These are phyloP conservation scores for Melieria picta DNA, from an alignment of 2,888 invertebrate species.

Conservation along the genomic window DNA sequence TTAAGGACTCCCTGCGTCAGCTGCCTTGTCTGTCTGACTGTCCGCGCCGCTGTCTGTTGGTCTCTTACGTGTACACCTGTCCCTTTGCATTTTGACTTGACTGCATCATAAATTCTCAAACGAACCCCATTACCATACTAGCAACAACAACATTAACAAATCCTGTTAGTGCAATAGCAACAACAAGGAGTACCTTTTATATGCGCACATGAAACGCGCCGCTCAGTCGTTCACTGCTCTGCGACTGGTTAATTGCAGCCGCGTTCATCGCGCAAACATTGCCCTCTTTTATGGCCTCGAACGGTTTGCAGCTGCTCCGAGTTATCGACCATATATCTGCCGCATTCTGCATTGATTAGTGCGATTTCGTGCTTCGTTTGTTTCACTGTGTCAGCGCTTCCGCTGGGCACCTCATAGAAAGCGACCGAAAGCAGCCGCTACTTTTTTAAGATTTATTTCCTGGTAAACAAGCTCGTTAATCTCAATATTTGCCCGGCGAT, in stretches of 20 bases:
- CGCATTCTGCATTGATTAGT: background rate
- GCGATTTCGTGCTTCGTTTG: background rate
- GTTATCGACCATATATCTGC: background rate
- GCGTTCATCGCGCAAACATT: background rate
- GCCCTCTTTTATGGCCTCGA: no score
- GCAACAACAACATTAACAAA: no score
- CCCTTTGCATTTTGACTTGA: slow-evolving; percentile 17
- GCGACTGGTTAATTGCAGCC: background rate
- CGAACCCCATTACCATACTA: slow-evolving; percentile 11
- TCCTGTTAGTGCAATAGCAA: no score
- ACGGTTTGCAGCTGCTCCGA: no score
- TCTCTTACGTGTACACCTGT: background rate
- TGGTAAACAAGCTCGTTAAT: slow-evolving; percentile 32
- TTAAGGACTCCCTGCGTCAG: background rate
- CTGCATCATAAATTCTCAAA: slow-evolving; percentile 24
- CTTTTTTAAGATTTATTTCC: slow-evolving; percentile 24
- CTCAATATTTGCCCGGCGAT: slow-evolving; percentile 27
- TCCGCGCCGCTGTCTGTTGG: background rate
- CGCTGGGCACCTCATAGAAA: no score
- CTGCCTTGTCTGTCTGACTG: slow-evolving; percentile 8
- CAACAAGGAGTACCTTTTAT: no score
- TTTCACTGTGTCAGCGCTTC: background rate
- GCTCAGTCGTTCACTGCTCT: no score
- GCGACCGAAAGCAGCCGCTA: background rate
- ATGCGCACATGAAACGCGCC: no score